A percentile compares a stretch with the other conserved stretches of the same genome.
These are phyloP conservation scores for Spisula subtruncata DNA, from an alignment of 2,888 invertebrate species.

Conservation along the genomic window DNA sequence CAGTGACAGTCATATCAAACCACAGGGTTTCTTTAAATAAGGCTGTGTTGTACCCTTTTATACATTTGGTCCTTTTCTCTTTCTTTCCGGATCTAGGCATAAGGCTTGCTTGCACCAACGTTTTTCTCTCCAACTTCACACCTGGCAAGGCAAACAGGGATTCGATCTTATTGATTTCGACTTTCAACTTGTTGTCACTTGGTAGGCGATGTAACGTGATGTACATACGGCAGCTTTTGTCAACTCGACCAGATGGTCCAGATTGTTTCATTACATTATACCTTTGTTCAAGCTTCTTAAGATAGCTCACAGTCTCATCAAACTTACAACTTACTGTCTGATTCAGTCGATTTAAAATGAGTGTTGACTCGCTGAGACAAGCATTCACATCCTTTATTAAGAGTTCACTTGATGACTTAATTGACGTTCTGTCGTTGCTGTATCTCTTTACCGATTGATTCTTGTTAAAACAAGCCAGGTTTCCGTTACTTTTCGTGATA, in stretches of 20 bases:
- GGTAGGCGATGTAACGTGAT: background rate
- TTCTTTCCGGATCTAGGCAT: background rate
- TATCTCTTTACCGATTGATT: background rate
- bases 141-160: background rate
- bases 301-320: background rate
- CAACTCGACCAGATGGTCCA: background rate
- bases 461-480: background rate
- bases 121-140: background rate
- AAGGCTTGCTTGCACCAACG: background rate
- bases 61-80: background rate
- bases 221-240: background rate
- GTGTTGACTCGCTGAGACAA: background rate
- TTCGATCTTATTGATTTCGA: background rate
- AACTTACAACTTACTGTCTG: background rate
- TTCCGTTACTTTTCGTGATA: background rate
- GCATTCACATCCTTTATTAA: background rate
- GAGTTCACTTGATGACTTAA: background rate
- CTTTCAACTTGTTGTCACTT: background rate
- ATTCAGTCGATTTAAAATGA: background rate
- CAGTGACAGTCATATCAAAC: background rate
- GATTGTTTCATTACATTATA: background rate
- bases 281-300: background rate
- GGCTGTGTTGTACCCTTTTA: background rate
- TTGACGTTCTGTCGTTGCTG: background rate
- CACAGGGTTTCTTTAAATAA: background rate